Evolutionary conservation across 2,113 vertebrate species (phyloP), one percentile per base, ranked within the genome.

Genomic region (Anolis sagrei): DNA sequence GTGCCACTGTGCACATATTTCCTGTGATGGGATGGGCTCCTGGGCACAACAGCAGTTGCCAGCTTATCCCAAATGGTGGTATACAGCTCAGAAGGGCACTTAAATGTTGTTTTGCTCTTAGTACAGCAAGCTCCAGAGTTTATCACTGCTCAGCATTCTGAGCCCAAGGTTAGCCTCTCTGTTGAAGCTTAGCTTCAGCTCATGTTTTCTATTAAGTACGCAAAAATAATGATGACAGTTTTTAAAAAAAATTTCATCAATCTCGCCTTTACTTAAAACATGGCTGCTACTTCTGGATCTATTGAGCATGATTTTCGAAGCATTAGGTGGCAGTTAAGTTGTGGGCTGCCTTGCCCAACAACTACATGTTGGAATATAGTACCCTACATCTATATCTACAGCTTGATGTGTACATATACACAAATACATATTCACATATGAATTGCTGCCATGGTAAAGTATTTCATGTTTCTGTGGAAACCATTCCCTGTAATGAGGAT

Each of bases 391-490:
- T 58, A 58, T 58, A 16, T 58, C 11, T 79, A 36, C 9, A 70
- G 13, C 21, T 66, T n/a, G n/a, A 32, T 19, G 23, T n/a, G 49
- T 44, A 69, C 68, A 13, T 68, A n/a, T 51, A 21, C 2, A 13
- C 34, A 73, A 14, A 1, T 73, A 79, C 48, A 79, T 51, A 86
- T 82, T 32, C 23, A 44, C 3, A 79, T 32, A 76, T 76, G 74
- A 29, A 85, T 85, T 44, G 34, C n/a, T 88, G 69, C 83, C n/a
- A 83, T 19, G 84, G 18, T 13, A 90, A 91, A 89, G 66, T 87
- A 84, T 25, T 84, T n/a, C 62, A 77, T 8, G 11, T 77, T 27
- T 3, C 72, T 81, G 61, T 81, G 48, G 84, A 90, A 61, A 90
- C 54, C 19, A 51, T 81, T 79, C 79, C 81, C 6, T 80, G 49